Evolutionary conservation across 2,888 invertebrate genomes (phyloP), one percentile per base, ranked within the genome.

Genomic region (Eupithecia insigniata): DNA sequence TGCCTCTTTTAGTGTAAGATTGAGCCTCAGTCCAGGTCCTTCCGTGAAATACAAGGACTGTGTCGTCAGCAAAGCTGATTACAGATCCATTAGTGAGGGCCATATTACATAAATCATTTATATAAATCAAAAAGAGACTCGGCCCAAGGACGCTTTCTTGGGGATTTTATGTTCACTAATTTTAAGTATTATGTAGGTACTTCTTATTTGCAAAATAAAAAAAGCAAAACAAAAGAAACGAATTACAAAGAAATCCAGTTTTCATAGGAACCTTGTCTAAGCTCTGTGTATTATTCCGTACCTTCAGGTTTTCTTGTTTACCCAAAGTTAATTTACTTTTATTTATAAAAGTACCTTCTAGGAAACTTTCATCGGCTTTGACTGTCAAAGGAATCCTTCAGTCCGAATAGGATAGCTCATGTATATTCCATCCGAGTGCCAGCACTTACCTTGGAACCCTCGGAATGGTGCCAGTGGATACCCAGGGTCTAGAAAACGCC

Each of bases 401-500:
- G 71, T 70, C 75, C 67, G 67, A 70, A 75, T 70, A 61, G 66
- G 72, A 66, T 67, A 67, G 55, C 73, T 76, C 73, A 76, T 78
- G 76, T 78, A 71, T 77, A 77, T 77, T 77, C 76, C 67, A 66
- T 51, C 32, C 74, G 26, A 43, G 74, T 66, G 74, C 73, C 66
- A 69, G 68, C 72, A 75, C 76, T 78, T 78, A 76, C 72, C 70
- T 75, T 71, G 71, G 58, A 72, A 75, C 70, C 66, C 71, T 14
- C 55, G 55, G 55, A 55, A 55, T 55, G 55, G 55, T 72, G 69
- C 68, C 66, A 72, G 75, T 74, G 72, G 66, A 76, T 76, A 74
- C 28, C 26, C 64, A 68, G 72, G 73, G 71, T 76, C 73, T 77
- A 74, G 73, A 71, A 73, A 74, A 68, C 55, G 46, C 39, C 60